phyloP scores from a whole-genome alignment of 2,113 vertebrate genomes.

The Salvelinus namaycush region DNA sequence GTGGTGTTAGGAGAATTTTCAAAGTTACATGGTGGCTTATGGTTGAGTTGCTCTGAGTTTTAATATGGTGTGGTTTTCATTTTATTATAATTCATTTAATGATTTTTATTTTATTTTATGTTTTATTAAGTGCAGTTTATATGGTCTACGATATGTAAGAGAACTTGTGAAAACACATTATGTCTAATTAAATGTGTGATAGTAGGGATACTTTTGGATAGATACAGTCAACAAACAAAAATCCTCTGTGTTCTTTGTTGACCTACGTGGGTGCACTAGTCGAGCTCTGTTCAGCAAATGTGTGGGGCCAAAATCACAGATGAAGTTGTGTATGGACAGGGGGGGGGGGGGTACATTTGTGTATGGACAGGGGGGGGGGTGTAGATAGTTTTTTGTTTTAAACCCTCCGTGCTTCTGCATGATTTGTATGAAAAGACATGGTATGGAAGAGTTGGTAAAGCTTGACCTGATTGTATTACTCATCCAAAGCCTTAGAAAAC shows the following conservation, averaged over 20 bases:
- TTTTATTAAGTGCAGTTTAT: slow-evolving; percentile 79
- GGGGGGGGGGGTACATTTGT: too few relatives aligned
- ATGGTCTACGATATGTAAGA: slow-evolving; percentile 81
- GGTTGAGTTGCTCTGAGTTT: slow-evolving; percentile 6
- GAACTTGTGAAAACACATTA: slow-evolving; percentile 41
- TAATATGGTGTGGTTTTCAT: slow-evolving; percentile 30
- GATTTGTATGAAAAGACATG: slow-evolving; percentile 47
- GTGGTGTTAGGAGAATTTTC: slow-evolving; percentile 63
- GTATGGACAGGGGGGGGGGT: slow-evolving; percentile 34
- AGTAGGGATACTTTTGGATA: slow-evolving; percentile 71
- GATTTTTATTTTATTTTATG: slow-evolving; percentile 23
- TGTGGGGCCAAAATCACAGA: slow-evolving; percentile 64
- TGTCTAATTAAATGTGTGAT: slow-evolving; percentile 52
- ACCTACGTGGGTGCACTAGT: slow-evolving; percentile 79
- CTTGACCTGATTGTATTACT: slow-evolving; percentile 84
- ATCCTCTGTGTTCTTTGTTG: slow-evolving; percentile 6
- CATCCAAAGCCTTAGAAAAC: slow-evolving; percentile 99
- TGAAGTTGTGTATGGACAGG: slow-evolving; percentile 13
- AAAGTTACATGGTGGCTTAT: slow-evolving; percentile 75
- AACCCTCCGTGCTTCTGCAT: slow-evolving; percentile 81
- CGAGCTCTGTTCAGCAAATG: slow-evolving; percentile 41
- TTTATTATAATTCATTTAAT: background rate
- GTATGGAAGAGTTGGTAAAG: slow-evolving; percentile 73
- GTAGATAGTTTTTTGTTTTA: slow-evolving; percentile 77
- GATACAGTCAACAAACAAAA: slow-evolving; percentile 67